These are phyloP conservation scores for Trilocha varians DNA, from an alignment of 2,888 invertebrate genomes.

Conservation along the genomic window DNA sequence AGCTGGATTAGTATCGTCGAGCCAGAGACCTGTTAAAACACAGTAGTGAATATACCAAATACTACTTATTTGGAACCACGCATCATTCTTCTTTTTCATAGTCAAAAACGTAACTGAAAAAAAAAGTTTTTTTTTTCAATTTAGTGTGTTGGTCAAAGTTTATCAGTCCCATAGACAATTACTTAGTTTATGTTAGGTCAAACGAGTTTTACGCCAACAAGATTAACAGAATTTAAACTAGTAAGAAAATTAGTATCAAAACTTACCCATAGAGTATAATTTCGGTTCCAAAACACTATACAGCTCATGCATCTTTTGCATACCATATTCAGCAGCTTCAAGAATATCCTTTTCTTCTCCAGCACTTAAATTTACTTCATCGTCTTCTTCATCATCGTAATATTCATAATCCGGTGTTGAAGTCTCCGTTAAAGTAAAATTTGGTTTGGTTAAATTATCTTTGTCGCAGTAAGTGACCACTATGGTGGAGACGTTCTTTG, in stretches of 20 bases:
- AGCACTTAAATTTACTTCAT: slow-evolving; percentile 26
- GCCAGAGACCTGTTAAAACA: slow-evolving; percentile 72
- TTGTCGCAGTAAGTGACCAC: slow-evolving; percentile 62
- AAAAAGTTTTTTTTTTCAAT: neutral
- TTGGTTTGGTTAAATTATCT: slow-evolving; percentile 34
- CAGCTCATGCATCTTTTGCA: slow-evolving; percentile 78
- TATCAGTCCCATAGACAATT: too few relatives aligned
- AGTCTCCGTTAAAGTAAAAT: slow-evolving; percentile 20
- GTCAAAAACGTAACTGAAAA: too few relatives aligned
- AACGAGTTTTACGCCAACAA: too few relatives aligned
- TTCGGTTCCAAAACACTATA: slow-evolving; percentile 78
- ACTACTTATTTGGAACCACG: too few relatives aligned
- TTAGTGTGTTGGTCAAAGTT: too few relatives aligned
- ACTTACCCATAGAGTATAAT: slow-evolving; percentile 79
- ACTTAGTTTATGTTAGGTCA: too few relatives aligned
- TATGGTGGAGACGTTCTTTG: slow-evolving; percentile 58
- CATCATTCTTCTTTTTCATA: too few relatives aligned
- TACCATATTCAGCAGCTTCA: slow-evolving; percentile 78
- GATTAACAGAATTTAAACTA: too few relatives aligned
- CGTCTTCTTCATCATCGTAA: slow-evolving; percentile 19
- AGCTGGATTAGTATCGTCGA: slow-evolving; percentile 77
- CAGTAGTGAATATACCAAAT: too few relatives aligned
- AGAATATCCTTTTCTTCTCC: slow-evolving; percentile 65
- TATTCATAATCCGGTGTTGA: slow-evolving; percentile 24
- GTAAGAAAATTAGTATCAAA: too few relatives aligned